Evolutionary conservation across 2,797 vertebrate species (phyloP).

Genomic region (Gouania willdenowi): DNA sequence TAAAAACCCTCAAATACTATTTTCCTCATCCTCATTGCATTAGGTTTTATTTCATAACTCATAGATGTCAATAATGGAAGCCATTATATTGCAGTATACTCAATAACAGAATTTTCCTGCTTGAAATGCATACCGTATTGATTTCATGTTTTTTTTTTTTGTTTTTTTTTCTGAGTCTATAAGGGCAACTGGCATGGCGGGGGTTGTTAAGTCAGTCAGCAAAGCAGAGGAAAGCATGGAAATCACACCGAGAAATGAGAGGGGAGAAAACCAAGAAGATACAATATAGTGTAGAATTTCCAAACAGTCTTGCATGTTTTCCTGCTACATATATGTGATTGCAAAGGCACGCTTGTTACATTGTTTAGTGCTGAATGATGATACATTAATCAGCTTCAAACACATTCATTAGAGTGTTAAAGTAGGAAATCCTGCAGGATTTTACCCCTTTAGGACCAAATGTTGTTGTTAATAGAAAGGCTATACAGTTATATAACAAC

Average conservation of each 20-base stretch:
- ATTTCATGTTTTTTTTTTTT: constrained; percentile 80
- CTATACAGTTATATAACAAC: too few species aligned
- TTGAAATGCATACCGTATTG: constrained; percentile 78
- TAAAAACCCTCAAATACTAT: constrained; percentile 71
- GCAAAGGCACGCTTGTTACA: too few species aligned
- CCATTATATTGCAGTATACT: constrained; percentile 74
- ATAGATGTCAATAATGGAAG: constrained; percentile 76
- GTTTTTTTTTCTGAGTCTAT: constrained; percentile 82
- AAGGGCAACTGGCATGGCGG: constrained; percentile 68
- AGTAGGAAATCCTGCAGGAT: too few species aligned
- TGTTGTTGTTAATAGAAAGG: too few species aligned
- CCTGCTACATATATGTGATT: too few species aligned
- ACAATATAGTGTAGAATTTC: too few species aligned
- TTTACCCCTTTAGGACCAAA: too few species aligned
- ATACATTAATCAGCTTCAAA: too few species aligned
- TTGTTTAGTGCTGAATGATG: too few species aligned
- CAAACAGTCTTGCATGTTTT: too few species aligned
- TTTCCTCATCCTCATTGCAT: constrained; percentile 75
- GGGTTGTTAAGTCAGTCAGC: constrained; percentile 63
- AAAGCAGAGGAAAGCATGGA: constrained; percentile 39
- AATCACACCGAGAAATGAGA: constrained; percentile 29
- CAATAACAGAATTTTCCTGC: constrained; percentile 76
- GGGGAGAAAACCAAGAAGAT: too few species aligned
- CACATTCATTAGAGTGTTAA: too few species aligned
- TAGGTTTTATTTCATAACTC: constrained; percentile 78